Conservation (phyloP, 2,797 vertebrate genomes). For the Oreochromis mossambicus region DNA sequence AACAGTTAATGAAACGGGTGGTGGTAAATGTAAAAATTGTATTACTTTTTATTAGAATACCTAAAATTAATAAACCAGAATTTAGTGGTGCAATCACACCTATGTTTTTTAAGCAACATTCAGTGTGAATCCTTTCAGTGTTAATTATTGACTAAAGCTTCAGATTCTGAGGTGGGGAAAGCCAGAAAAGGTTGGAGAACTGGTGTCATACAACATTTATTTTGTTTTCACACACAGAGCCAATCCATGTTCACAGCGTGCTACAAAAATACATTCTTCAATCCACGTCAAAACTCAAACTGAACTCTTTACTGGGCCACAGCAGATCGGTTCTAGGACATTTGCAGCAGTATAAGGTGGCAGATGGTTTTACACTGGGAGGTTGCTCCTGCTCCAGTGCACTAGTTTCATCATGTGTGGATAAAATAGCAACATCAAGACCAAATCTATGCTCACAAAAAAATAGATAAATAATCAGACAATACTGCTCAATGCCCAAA, state of each 20-base stretch:
- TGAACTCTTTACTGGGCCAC: background rate
- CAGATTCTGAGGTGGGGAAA: background rate
- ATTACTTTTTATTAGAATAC: background rate
- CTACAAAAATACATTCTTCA: background rate
- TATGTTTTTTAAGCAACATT: background rate
- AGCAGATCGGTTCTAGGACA: background rate
- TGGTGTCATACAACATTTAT: accelerated
- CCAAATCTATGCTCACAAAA: background rate
- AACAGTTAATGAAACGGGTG: background rate
- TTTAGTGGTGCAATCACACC: background rate
- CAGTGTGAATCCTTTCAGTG: background rate
- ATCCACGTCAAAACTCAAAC: no score
- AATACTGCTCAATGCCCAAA: background rate
- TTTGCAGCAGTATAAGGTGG: background rate
- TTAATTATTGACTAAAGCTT: background rate
- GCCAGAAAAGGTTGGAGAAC: background rate
- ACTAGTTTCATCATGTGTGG: background rate
- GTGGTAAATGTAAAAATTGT: background rate
- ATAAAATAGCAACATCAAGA: background rate
- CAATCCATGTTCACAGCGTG: accelerated
- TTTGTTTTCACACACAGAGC: background rate
- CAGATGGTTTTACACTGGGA: background rate
- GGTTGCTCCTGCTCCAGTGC: background rate
- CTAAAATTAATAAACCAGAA: background rate
- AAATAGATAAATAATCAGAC: background rate